These are phyloP conservation scores for Podocnemis expansa DNA, from an alignment of 2,113 vertebrate genomes.

Conservation along the genomic window DNA sequence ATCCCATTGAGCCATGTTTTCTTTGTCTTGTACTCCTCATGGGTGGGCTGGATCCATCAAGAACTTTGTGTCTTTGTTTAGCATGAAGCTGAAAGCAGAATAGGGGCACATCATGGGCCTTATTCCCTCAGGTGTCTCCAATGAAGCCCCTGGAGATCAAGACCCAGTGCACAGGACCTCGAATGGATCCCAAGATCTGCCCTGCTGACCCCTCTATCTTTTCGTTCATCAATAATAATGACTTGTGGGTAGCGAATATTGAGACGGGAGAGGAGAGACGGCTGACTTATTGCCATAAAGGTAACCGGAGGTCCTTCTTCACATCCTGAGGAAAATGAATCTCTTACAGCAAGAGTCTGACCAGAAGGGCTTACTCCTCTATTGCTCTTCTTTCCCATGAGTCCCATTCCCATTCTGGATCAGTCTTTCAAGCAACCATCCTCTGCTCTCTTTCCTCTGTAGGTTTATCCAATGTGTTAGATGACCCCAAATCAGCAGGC, in stretches of 20 bases:
- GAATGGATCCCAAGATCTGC: slow-evolving; percentile 98
- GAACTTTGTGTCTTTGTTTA: not conserved
- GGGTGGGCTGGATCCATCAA: not conserved
- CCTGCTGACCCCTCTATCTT: slow-evolving; percentile 91
- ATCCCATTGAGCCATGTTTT: not conserved
- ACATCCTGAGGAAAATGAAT: rapidly evolving
- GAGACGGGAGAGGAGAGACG: slow-evolving; percentile 89
- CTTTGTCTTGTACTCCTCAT: rapidly evolving
- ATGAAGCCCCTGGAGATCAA: slow-evolving; percentile 96
- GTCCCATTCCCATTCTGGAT: not conserved
- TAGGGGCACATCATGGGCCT: not conserved
- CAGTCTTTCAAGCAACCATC: not conserved
- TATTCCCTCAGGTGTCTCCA: slow-evolving; percentile 83
- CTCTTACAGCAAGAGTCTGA: not conserved
- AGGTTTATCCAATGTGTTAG: slow-evolving; percentile 91
- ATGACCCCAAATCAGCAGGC: slow-evolving; percentile 94
- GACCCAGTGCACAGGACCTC: slow-evolving; percentile 92
- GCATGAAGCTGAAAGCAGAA: not conserved
- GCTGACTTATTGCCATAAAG: slow-evolving; percentile 93
- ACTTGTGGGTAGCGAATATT: slow-evolving; percentile 93
- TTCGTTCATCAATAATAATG: slow-evolving; percentile 95
- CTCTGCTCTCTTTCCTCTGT: not conserved
- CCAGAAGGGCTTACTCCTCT: not conserved
- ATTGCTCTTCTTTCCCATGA: not conserved
- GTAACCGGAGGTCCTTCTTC: slow-evolving; percentile 57